Evolutionary conservation across 2,113 vertebrate genomes (phyloP).

Genomic region (Scalopus aquaticus): DNA sequence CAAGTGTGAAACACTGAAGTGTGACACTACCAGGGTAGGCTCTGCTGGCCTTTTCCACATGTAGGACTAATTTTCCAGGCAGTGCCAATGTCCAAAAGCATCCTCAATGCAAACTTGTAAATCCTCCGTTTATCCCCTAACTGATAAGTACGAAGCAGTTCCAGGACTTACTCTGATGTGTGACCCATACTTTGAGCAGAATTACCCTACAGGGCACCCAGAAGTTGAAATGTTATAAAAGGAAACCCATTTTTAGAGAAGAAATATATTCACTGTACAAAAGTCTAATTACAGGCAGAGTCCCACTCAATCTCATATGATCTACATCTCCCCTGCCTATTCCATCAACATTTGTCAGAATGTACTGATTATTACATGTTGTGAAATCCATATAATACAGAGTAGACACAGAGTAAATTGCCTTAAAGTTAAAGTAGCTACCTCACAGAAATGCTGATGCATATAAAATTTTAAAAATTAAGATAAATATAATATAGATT

Average conservation of each 20-base stretch:
- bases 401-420: background rate
- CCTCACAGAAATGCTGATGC: background rate
- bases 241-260: background rate
- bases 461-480: background rate
- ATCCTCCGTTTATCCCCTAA: background rate
- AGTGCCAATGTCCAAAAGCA: accelerated
- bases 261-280: background rate
- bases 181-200: background rate
- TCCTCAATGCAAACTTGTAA: background rate
- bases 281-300: background rate
- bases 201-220: background rate
- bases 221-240: background rate
- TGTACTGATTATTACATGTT: background rate
- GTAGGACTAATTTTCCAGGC: accelerated
- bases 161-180: accelerated
- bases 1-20: accelerated
- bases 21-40: too few species aligned
- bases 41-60: too few species aligned
- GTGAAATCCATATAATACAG: background rate
- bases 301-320: background rate
- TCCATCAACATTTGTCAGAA: background rate
- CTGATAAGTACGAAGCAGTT: background rate
- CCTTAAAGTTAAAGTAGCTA: background rate
- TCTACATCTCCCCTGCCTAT: background rate
- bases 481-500: background rate